Evolutionary conservation across 2,797 vertebrate species (phyloP), one percentile per base, ranked within the genome.

Genomic region (Mastacembelus armatus): DNA sequence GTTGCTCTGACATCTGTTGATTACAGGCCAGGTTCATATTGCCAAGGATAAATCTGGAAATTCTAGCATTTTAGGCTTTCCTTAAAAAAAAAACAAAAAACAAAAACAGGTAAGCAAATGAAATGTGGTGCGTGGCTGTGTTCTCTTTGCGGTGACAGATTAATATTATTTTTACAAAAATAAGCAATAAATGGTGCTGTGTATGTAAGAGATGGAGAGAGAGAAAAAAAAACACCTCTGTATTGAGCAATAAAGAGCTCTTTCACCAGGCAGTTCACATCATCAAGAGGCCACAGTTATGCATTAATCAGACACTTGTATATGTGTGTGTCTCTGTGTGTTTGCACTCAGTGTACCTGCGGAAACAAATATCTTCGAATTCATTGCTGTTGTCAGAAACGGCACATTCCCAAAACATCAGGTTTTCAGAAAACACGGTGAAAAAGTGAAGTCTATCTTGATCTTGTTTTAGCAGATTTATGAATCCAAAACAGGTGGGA

Each of bases 1-100:
- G 75, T 74, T 71, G 76, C 51, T 62, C 14, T 65, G 38, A 57
- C 42, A 64, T 48, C 62, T 70, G 50, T 69, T 73, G 63, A 42
- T 69, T 35, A 32, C 21, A 66, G 36, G 12, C 33, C 18, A 21
- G 1, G 14, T 26, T 71, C 61, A 59, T 51, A 21, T 45, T 39
- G 48, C 30, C 18, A 42, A 40, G 6, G 10, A 29, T 5, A 2
- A 29, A 40, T 19, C 15, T 29, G 10, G 26, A 44, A 36, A 32
- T 10, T 29, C 16, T 5, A 7, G 12, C 1, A 3, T 39, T 27
- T 39, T 10, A 39, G 10, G 12, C 5, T 15, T n/a, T 48, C 8
- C 12, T 43, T 24, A n/a, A 32, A 49, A 49, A 32, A 4, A 5
- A 16, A 47, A 27, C 7, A 16, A 4, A 18, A 2, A n/a, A n/a